These are phyloP conservation scores for Poecile montanus DNA, from an alignment of 2,797 vertebrate genomes.

Conservation along the genomic window DNA sequence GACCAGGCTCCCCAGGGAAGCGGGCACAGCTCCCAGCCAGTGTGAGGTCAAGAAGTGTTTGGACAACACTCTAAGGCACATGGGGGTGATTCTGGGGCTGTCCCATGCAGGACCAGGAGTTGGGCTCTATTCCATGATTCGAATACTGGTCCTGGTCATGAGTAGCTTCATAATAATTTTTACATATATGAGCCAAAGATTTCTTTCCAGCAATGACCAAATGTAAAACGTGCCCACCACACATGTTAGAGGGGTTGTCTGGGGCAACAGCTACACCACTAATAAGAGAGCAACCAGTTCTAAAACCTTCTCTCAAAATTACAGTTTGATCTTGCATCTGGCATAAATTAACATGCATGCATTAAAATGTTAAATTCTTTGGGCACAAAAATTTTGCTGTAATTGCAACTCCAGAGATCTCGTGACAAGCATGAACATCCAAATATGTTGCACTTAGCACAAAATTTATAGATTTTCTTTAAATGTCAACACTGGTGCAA, in stretches of 20 bases:
- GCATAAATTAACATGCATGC: background rate
- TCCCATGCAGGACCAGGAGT: background rate
- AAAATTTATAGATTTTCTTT: constrained; percentile 2
- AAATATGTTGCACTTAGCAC: background rate
- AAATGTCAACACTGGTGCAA: background rate
- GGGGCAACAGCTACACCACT: background rate
- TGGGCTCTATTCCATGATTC: background rate
- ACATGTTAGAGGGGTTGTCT: background rate
- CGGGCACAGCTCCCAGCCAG: background rate
- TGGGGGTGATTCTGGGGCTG: background rate
- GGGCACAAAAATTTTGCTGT: background rate
- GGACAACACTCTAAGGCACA: background rate
- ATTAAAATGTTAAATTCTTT: background rate
- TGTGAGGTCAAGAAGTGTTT: background rate
- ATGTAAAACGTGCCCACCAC: background rate
- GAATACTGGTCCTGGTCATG: background rate
- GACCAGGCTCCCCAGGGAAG: background rate
- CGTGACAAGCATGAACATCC: background rate
- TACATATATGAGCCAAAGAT: background rate
- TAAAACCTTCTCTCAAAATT: background rate
- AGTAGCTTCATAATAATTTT: background rate
- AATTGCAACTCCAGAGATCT: background rate
- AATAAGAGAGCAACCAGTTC: background rate
- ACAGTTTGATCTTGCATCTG: background rate
- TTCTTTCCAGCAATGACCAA: background rate